Evolutionary conservation across 2,113 vertebrate genomes (phyloP).

Genomic region (Lipophrys pholis): DNA sequence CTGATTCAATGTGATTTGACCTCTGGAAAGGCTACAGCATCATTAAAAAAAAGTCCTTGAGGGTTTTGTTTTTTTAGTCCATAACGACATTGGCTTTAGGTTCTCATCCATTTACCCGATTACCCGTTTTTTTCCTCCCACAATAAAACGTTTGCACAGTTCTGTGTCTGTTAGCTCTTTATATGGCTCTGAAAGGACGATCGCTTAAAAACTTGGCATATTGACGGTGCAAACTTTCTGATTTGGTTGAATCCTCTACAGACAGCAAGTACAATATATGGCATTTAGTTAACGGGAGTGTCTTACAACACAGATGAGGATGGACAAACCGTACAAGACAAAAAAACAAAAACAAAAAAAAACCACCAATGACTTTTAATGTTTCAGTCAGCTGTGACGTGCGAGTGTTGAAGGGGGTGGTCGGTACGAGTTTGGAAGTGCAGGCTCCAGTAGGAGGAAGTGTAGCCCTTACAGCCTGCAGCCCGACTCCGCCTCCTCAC

Average conservation of each 20-base stretch:
- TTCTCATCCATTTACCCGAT: too few species aligned
- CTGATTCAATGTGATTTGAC: too few species aligned
- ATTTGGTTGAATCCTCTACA: slow-evolving; percentile 62
- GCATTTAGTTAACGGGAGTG: slow-evolving; percentile 44
- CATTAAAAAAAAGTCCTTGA: too few species aligned
- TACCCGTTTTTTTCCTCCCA: too few species aligned
- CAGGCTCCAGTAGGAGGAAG: slow-evolving; percentile 51
- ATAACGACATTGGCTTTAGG: too few species aligned
- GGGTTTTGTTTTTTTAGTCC: too few species aligned
- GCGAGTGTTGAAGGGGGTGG: neutral
- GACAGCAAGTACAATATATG: slow-evolving; percentile 52
- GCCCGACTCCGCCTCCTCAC: slow-evolving; percentile 73
- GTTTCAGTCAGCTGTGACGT: slow-evolving; percentile 3
- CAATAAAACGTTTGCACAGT: too few species aligned
- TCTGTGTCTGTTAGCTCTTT: too few species aligned
- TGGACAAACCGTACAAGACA: neutral
- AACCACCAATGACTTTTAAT: slow-evolving; percentile 49
- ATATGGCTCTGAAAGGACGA: too few species aligned
- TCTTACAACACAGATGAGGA: slow-evolving; percentile 12
- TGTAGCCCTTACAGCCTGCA: slow-evolving; percentile 65
- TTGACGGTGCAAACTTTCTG: neutral
- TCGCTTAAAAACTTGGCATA: slow-evolving; percentile 5
- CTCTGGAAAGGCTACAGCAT: too few species aligned
- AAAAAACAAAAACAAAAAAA: neutral
- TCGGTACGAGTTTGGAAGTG: neutral